Conservation (phyloP, 64 coral and sea anemone species). For the Hydrozoanthus tunicans region DNA sequence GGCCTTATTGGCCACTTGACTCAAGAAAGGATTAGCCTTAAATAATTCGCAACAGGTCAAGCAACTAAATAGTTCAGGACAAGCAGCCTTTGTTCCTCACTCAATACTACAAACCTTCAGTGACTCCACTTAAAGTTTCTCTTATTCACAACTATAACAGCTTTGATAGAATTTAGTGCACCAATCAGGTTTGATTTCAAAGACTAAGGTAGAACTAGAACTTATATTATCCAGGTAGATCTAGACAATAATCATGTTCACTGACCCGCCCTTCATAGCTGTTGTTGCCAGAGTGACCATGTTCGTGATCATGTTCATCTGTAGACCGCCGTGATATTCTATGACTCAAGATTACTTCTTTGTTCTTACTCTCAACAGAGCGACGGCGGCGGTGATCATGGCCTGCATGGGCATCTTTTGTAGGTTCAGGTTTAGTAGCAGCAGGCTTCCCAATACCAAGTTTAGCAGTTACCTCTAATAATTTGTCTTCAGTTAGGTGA, state of each 20-base stretch:
- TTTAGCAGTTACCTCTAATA: slow-evolving; percentile 37
- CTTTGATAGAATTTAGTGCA: too few relatives aligned
- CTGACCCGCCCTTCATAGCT: slow-evolving; percentile 47
- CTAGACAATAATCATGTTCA: background rate
- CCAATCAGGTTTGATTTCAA: too few relatives aligned
- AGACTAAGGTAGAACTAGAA: too few relatives aligned
- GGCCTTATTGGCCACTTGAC: too few relatives aligned
- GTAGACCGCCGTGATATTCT: slow-evolving; percentile 35
- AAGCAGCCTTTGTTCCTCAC: too few relatives aligned
- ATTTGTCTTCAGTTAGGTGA: slow-evolving; percentile 53
- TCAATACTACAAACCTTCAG: too few relatives aligned
- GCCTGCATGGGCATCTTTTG: background rate
- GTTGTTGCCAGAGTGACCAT: background rate
- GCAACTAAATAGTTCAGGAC: too few relatives aligned
- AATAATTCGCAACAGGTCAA: too few relatives aligned
- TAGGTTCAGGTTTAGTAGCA: background rate
- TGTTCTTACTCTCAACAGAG: background rate
- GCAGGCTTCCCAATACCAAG: slow-evolving; percentile 51
- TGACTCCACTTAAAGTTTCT: too few relatives aligned
- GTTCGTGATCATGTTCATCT: slow-evolving; percentile 42
- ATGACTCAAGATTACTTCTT: background rate
- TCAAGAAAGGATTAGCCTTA: too few relatives aligned
- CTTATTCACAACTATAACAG: too few relatives aligned
- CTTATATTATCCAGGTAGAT: too few relatives aligned
- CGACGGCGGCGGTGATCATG: slow-evolving; percentile 59